Conservation (phyloP, 2,797 vertebrate genomes). For the Thamnophis elegans region DNA sequence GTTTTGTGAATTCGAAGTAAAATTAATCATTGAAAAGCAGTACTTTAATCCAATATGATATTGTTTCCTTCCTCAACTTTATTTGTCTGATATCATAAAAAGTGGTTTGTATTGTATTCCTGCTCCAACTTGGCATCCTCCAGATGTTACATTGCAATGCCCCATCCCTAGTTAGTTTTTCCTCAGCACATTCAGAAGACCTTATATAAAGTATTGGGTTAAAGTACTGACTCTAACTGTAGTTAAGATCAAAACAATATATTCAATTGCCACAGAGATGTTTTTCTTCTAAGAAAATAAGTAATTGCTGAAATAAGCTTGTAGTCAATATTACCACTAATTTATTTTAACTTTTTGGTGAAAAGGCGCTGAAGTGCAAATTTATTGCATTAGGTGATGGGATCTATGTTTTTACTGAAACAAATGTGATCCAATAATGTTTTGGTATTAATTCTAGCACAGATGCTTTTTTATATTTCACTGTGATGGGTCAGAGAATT, state of each 20-base stretch:
- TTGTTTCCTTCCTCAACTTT: not conserved
- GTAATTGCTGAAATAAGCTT: conserved; percentile 11
- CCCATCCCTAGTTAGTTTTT: not conserved
- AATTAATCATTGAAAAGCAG: not conserved
- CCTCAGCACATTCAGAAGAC: not conserved
- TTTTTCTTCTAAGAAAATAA: conserved; percentile 5
- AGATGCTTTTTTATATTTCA: not conserved
- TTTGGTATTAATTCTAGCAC: not conserved
- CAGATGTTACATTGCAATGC: not conserved
- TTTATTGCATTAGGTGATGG: not conserved
- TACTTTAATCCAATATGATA: not conserved
- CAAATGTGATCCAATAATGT: not conserved
- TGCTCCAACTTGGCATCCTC: not conserved
- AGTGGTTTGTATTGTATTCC: not conserved
- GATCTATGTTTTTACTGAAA: not conserved
- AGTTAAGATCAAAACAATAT: not conserved
- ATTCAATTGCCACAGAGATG: not conserved
- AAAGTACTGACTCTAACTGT: not conserved
- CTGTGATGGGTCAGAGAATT: not conserved
- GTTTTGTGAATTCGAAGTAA: not conserved
- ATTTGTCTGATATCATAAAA: not conserved
- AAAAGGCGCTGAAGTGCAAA: conserved; percentile 1
- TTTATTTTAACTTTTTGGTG: conserved; percentile 16
- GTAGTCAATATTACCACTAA: fast-evolving
- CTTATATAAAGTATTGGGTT: not conserved